These are phyloP conservation scores for Halocynthia aurantium DNA, from an alignment of 23 tunicate genomes.

Conservation along the genomic window DNA sequence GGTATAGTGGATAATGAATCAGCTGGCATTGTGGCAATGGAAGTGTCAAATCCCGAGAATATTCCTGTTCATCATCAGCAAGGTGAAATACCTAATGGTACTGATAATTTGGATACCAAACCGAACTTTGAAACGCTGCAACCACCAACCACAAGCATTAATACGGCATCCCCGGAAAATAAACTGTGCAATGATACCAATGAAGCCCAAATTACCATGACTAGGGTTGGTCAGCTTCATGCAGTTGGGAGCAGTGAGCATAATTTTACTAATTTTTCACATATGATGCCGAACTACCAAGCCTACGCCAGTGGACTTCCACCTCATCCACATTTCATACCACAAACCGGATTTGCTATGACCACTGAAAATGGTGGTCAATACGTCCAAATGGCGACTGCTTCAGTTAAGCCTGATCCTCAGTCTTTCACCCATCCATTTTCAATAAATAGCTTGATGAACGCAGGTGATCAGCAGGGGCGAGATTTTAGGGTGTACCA, in stretches of 20 bases:
- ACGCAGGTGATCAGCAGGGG: constrained; percentile 37
- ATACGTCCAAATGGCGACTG: constrained; percentile 46
- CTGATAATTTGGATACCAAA: constrained; percentile 35
- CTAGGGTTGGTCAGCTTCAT: not conserved
- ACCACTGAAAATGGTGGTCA: constrained; percentile 20
- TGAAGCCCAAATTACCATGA: not conserved
- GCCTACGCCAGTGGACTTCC: constrained; percentile 2
- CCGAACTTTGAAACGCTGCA: constrained; percentile 38
- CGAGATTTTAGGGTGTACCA: constrained; percentile 67
- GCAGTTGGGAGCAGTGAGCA: not conserved
- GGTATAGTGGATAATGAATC: constrained; percentile 14
- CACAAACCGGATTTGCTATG: constrained; percentile 5
- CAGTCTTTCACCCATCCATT: constrained; percentile 87
- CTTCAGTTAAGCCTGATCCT: constrained; percentile 46
- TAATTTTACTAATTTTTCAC: too few relatives aligned
- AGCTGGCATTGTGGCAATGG: constrained; percentile 6
- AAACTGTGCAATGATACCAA: not conserved
- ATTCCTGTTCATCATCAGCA: constrained; percentile 11
- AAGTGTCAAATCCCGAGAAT: constrained; percentile 7
- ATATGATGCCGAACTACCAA: constrained; percentile 7
- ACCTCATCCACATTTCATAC: constrained; percentile 18
- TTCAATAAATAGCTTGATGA: constrained; percentile 79
- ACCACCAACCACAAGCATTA: constrained; percentile 7
- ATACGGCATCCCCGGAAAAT: not conserved
- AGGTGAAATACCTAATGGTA: constrained; percentile 9